Percentiles rank a stretch among this genome's conserved stretches.
These are phyloP conservation scores for Menura novaehollandiae DNA, from an alignment of 2,113 vertebrate genomes.

Conservation along the genomic window DNA sequence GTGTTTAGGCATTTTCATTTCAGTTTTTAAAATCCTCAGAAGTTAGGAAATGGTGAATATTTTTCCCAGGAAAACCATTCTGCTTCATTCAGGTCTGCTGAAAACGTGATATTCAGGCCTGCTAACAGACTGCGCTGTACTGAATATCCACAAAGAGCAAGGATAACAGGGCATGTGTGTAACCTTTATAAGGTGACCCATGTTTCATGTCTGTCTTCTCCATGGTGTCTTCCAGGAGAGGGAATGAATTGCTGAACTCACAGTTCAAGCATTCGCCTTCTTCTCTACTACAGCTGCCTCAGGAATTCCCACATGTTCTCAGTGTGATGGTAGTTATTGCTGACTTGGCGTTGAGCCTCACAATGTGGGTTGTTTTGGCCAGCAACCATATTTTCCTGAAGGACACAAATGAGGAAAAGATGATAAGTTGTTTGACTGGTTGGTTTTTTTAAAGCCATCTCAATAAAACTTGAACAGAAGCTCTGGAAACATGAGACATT, in stretches of 20 bases:
- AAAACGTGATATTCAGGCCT: neutral
- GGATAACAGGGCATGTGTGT: neutral
- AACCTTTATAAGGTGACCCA: neutral
- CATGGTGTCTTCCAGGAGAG: neutral
- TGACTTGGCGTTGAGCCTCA: neutral
- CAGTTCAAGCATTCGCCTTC: neutral
- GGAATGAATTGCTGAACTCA: neutral
- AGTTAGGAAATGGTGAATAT: neutral
- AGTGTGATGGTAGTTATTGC: neutral
- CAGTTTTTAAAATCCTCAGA: neutral
- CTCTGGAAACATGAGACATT: neutral
- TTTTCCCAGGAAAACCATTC: neutral
- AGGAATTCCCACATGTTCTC: neutral
- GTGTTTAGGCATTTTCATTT: neutral
- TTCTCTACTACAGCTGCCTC: neutral
- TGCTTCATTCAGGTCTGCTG: neutral
- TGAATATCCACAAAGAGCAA: neutral
- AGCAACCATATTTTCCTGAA: neutral
- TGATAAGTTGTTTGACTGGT: neutral
- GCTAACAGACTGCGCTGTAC: neutral
- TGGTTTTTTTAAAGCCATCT: neutral
- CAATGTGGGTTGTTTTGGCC: neutral
- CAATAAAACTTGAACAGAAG: neutral
- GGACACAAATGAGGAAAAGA: neutral
- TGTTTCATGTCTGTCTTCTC: neutral